Evolutionary conservation across 1,140 invertebrate genomes (phyloP).

Genomic region (Atopsyche davidsoni): DNA sequence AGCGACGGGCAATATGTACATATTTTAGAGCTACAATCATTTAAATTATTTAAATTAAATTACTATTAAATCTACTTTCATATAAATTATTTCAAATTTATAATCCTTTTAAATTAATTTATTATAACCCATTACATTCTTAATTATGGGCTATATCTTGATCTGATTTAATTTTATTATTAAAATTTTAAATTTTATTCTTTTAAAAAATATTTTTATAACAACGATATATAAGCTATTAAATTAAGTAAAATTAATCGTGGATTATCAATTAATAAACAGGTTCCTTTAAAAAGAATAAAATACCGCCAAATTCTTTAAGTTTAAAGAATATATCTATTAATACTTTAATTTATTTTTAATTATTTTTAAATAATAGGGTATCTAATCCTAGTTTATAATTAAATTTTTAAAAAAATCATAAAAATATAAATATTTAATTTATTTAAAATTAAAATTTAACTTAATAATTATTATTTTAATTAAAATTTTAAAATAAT

Average conservation of each 20-base stretch:
- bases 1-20: conserved; percentile 65
- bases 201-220: conserved; percentile 48
- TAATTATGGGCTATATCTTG: conserved; percentile 53
- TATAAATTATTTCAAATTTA: conserved; percentile 31
- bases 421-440: conserved; percentile 29
- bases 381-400: conserved; percentile 61
- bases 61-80: conserved; percentile 38
- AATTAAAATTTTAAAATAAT: conserved; percentile 5
- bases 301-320: conserved; percentile 54
- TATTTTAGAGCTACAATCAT: too few species aligned
- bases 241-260: conserved; percentile 48
- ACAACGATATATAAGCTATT: conserved; percentile 54
- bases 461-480: conserved; percentile 11
- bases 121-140: conserved; percentile 40
- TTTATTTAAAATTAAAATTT: conserved; percentile 11
- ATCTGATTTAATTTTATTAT: conserved; percentile 48
- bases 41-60: conserved; percentile 35
- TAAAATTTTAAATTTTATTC: conserved; percentile 46
- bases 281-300: conserved; percentile 53
- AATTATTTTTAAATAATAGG: conserved; percentile 49
- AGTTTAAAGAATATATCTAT: conserved; percentile 47
- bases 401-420: conserved; percentile 33
- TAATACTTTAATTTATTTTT: conserved; percentile 41
- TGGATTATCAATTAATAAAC: conserved; percentile 53
- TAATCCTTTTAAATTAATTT: conserved; percentile 35